A percentile compares a stretch with the other conserved stretches of the same genome.
These are phyloP conservation scores for Oryzias woworae DNA, from an alignment of 2,113 vertebrate genomes.

Conservation along the genomic window DNA sequence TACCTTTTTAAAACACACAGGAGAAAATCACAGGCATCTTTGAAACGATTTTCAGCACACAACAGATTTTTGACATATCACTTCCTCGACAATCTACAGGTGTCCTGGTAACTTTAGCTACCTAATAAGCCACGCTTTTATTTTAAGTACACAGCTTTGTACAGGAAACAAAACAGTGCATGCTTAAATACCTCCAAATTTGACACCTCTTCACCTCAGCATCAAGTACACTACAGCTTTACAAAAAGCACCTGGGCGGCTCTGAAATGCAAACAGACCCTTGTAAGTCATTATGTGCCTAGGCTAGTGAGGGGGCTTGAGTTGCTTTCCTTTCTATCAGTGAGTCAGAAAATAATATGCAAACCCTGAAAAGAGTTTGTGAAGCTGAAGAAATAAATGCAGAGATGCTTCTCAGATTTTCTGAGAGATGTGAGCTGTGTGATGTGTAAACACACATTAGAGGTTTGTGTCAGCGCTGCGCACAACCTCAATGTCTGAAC, in stretches of 20 bases:
- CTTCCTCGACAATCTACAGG: constrained; percentile 66
- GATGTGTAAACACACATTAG: constrained; percentile 17
- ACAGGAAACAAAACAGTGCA: constrained; percentile 72
- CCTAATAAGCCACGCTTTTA: constrained; percentile 65
- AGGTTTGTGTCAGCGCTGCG: neutral
- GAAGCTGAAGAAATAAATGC: constrained; percentile 56
- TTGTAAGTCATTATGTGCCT: constrained; percentile 63
- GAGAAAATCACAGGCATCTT: constrained; percentile 42
- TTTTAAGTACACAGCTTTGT: constrained; percentile 72
- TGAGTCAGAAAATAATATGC: constrained; percentile 39
- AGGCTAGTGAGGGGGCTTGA: constrained; percentile 57
- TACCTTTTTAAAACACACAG: constrained; percentile 43
- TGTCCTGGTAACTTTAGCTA: constrained; percentile 71
- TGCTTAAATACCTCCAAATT: constrained; percentile 68
- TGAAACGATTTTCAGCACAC: constrained; percentile 60
- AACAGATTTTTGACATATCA: constrained; percentile 56
- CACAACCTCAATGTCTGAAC: constrained; percentile 18
- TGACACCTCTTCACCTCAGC: constrained; percentile 71
- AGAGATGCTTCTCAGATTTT: constrained; percentile 44
- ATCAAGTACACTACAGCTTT: constrained; percentile 69
- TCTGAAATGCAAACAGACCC: constrained; percentile 74
- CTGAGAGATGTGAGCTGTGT: constrained; percentile 26
- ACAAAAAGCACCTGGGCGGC: constrained; percentile 70
- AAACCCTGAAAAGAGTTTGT: constrained; percentile 39
- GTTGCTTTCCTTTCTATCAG: constrained; percentile 54